Percentiles rank a stretch among this genome's conserved stretches.
phyloP scores from a whole-genome alignment of 2,888 invertebrate genomes.

The Ophonus ardosiacus region DNA sequence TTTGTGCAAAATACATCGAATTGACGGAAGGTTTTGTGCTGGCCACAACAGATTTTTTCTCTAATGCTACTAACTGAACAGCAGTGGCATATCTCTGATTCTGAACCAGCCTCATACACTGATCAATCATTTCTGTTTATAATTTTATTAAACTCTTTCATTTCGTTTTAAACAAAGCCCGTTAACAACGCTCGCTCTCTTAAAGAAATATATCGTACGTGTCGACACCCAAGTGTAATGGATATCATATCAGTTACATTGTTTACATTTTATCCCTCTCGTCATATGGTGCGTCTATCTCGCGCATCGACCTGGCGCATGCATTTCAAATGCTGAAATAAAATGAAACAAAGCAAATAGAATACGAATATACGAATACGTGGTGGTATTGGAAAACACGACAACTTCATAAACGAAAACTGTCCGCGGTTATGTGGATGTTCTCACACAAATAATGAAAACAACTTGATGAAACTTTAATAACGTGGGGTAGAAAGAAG shows the following conservation, averaged over 20 bases:
- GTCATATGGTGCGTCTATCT: background rate
- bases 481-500: background rate
- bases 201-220: slow-evolving; percentile 24
- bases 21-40: too few species aligned
- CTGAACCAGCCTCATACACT: background rate
- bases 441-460: background rate
- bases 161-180: background rate
- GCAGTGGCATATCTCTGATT: background rate
- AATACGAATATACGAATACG: background rate
- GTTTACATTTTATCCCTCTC: slow-evolving; percentile 47
- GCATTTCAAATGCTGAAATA: slow-evolving; percentile 23
- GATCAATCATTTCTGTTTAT: too few species aligned
- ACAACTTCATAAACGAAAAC: slow-evolving; percentile 9
- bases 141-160: too few species aligned
- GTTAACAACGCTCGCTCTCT: background rate
- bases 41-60: too few species aligned
- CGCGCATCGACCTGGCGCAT: background rate
- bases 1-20: too few species aligned
- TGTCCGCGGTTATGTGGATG: background rate
- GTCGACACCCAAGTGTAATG: slow-evolving; percentile 25
- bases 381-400: slow-evolving; percentile 17
- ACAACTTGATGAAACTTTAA: slow-evolving; percentile 15
- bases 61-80: too few species aligned
- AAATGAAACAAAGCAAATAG: slow-evolving; percentile 49
- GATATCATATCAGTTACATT: slow-evolving; percentile 53